Base-by-base conservation (phyloP, 2,797 vertebrate genomes). In the Sardinella longiceps region DNA sequence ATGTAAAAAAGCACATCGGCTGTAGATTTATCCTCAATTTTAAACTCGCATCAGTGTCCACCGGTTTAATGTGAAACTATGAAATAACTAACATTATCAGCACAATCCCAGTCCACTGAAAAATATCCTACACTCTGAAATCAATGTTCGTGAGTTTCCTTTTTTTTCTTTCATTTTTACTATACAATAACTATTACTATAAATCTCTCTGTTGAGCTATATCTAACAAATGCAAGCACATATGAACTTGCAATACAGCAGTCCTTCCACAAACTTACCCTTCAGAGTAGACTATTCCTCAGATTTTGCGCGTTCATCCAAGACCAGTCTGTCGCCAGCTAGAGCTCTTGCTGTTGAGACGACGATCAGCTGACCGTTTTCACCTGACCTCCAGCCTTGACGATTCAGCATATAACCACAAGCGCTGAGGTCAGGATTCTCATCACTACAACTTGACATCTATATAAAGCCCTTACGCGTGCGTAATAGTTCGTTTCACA, bases 291-390 rank as follows among this genome's bases (percentile, higher is more conserved):
- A n/a, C 30, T 12, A 14, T 30, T 30, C 28, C 60, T 66, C 11
- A 33, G 2, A 30, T 37, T 39, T 20, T 15, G 30, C 33, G 30
- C 12, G n/a, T 33, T 74, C 14, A 20, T 74, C 33, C 66, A 74
- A 33, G 66, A 74, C 14, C 66, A 18, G 30, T 63, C 30, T 33
- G 15, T 33, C 66, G 14, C 30, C 66, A 28, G 2, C 66, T 33
- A 18, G 11, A 4, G 15, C 63, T 74, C 66, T 33, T 37, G 30
- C 66, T 5, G 30, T 15, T 37, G 12, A 74, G 66, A 74, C 33
- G 66, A 6, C 4, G 45, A 85, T 80, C 82, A 87, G 83, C 86
- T 82, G 80, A 86, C 80, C 4, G 37, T 25, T 70, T 30, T 70
- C 85, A 86, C n/a, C 43, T 86, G 82, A 84, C 60, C 11, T 23